These are phyloP conservation scores for Lycocerus yunnanus DNA, from an alignment of 2,888 invertebrate genomes.

Conservation along the genomic window DNA sequence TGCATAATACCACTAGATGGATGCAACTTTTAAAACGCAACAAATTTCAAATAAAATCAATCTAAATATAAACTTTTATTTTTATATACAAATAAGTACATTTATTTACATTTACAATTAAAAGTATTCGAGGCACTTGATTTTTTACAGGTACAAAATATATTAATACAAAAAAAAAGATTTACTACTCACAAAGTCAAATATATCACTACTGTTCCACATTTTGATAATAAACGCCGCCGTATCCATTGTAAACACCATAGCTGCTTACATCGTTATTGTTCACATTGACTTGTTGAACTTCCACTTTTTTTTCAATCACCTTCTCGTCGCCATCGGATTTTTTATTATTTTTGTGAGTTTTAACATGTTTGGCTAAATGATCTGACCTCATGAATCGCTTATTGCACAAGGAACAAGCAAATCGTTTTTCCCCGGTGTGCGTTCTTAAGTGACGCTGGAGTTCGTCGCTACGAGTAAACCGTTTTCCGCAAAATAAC, in stretches of 20 bases:
- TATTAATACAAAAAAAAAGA: background rate
- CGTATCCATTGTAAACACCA: conserved; percentile 27
- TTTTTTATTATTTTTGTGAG: conserved; percentile 71
- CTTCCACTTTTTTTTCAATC: conserved; percentile 48
- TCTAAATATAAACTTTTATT: conserved; percentile 1
- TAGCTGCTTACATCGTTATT: background rate
- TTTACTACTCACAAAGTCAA: too few species aligned
- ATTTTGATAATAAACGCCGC: conserved; percentile 37
- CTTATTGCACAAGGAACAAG: conserved; percentile 85
- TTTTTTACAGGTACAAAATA: background rate
- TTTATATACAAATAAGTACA: background rate
- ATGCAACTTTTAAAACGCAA: conserved; percentile 2
- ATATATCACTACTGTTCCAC: conserved; percentile 38
- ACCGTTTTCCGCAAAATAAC: conserved; percentile 87
- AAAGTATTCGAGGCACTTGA: background rate
- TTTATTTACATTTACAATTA: background rate
- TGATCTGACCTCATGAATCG: conserved; percentile 93
- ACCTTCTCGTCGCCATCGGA: conserved; percentile 54
- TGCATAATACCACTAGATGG: conserved; percentile 19
- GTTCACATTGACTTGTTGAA: conserved; percentile 12
- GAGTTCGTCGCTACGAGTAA: conserved; percentile 90
- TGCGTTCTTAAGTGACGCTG: conserved; percentile 89
- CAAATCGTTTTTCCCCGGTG: conserved; percentile 87
- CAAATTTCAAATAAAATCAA: background rate
- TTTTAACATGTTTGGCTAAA: conserved; percentile 90